A percentile compares a stretch with the other conserved stretches of the same genome.
phyloP scores from a whole-genome alignment of 2,113 vertebrate genomes.

The Pomatostomus ruficeps region DNA sequence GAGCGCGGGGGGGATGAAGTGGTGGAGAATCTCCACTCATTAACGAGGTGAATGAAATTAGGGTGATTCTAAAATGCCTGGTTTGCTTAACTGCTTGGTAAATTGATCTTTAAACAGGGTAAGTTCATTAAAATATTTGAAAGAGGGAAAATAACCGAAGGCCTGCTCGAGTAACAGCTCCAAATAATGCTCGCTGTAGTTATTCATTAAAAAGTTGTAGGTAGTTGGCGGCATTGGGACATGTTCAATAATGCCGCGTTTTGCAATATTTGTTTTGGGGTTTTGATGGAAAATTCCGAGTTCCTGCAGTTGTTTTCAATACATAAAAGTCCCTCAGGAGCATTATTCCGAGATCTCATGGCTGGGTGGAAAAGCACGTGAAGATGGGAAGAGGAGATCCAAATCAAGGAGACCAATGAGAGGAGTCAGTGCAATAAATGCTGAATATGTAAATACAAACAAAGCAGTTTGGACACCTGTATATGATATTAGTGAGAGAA shows the following conservation, averaged over 20 bases:
- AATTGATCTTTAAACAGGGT: slow-evolving; percentile 8
- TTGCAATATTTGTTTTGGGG: slow-evolving; percentile 40
- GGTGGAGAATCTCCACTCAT: slow-evolving; percentile 16
- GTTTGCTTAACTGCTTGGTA: slow-evolving; percentile 2
- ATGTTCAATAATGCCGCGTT: neutral
- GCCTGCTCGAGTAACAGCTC: neutral
- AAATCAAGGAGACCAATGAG: neutral
- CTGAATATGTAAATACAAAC: neutral
- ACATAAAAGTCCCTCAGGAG: neutral
- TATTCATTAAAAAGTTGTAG: slow-evolving; percentile 35
- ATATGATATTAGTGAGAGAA: neutral
- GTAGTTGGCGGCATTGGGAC: neutral
- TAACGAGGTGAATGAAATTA: slow-evolving; percentile 35
- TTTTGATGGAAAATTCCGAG: slow-evolving; percentile 33
- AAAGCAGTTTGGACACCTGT: neutral
- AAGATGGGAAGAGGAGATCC: neutral
- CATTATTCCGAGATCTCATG: neutral
- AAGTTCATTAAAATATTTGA: neutral
- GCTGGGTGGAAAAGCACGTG: neutral
- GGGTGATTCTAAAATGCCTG: neutral
- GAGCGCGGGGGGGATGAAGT: neutral
- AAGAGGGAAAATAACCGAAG: neutral
- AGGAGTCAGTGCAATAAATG: neutral
- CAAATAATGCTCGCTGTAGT: neutral
- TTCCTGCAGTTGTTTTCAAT: neutral